phyloP scores from a whole-genome alignment of 2,888 invertebrate genomes.

The Phrixothrix hirtus region DNA sequence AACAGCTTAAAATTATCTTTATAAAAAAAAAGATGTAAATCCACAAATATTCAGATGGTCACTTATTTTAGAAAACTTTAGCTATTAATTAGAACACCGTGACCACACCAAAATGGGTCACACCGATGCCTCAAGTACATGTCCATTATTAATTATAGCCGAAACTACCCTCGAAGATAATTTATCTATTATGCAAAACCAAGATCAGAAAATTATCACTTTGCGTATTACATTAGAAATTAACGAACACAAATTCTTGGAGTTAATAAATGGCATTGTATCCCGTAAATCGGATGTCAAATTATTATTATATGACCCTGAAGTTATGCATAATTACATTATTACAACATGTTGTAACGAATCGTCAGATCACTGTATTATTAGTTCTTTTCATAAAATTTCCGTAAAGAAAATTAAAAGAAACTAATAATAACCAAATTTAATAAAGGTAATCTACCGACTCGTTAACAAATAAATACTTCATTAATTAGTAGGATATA shows the following conservation, averaged over 20 bases:
- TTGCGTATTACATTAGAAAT: constrained; percentile 1
- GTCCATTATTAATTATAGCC: not conserved
- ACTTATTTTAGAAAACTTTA: constrained; percentile 20
- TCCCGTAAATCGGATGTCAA: not conserved
- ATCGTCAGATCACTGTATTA: too few relatives aligned
- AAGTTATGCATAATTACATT: too few relatives aligned
- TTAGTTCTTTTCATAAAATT: too few relatives aligned
- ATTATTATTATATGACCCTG: too few relatives aligned
- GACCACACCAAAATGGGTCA: constrained; percentile 37
- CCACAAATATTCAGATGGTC: constrained; percentile 42
- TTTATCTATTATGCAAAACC: not conserved
- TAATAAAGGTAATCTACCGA: too few relatives aligned
- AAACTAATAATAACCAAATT: too few relatives aligned
- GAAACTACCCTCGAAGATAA: too few relatives aligned
- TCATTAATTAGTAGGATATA: too few relatives aligned
- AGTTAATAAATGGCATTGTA: constrained; percentile 1
- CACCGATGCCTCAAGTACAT: constrained; percentile 41
- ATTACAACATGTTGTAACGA: too few relatives aligned
- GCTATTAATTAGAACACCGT: constrained; percentile 33
- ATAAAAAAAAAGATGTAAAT: constrained; percentile 41
- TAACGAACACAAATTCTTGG: not conserved
- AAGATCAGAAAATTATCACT: not conserved
- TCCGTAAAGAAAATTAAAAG: too few relatives aligned
- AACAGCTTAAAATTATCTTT: constrained; percentile 38
- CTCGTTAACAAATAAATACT: too few relatives aligned